A percentile compares a stretch with the other conserved stretches of the same genome.
Evolutionary conservation across 2,888 invertebrate genomes (phyloP).

Genomic region (Dysmachus trigonus): DNA sequence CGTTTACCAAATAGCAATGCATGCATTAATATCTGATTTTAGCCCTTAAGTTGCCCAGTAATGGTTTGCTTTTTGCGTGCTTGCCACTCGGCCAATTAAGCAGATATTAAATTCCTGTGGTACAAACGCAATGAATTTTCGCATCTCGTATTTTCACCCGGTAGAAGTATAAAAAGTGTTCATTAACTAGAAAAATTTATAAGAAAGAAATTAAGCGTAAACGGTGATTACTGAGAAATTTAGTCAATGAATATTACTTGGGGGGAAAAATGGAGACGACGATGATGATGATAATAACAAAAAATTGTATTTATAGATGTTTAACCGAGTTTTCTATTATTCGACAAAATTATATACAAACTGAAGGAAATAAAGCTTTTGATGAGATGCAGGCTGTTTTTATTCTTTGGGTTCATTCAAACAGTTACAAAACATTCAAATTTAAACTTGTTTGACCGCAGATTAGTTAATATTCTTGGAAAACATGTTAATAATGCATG

Average conservation of each 20-base stretch:
- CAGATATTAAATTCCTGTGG: neutral
- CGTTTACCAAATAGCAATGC: neutral
- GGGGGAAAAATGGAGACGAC: neutral
- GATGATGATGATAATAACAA: neutral
- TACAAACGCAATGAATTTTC: neutral
- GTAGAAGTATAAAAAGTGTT: neutral
- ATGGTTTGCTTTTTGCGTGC: neutral
- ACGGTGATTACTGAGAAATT: neutral
- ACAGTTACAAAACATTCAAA: no score
- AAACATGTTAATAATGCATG: no score
- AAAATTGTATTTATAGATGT: constrained; percentile 36
- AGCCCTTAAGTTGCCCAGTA: neutral
- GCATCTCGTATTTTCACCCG: neutral
- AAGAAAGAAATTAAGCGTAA: neutral
- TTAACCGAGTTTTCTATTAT: constrained; percentile 43
- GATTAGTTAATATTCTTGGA: no score
- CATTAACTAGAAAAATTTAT: neutral
- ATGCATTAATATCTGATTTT: neutral
- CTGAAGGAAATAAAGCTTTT: constrained; percentile 34
- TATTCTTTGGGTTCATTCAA: no score
- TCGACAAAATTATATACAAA: constrained; percentile 38
- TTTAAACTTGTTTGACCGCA: no score
- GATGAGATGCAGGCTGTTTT: neutral
- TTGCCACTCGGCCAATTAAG: neutral
- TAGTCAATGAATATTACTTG: neutral